Conservation (phyloP, 2,888 invertebrate genomes). For the Epinotia ramella region DNA sequence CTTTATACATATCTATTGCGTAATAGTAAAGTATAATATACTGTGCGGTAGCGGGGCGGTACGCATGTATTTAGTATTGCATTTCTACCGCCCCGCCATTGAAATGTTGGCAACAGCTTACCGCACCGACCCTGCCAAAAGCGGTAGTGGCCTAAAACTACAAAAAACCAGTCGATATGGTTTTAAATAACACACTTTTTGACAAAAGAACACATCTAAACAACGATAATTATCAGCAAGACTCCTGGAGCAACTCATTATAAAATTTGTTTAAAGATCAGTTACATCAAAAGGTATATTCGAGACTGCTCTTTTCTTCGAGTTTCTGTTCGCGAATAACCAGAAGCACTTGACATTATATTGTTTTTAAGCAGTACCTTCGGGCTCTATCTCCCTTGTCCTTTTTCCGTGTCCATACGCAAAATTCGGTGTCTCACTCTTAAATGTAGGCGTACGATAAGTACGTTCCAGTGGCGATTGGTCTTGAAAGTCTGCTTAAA, state of each 20-base stretch:
- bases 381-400: background rate
- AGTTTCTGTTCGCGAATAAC: background rate
- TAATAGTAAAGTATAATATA: too few species aligned
- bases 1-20: too few species aligned
- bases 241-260: background rate
- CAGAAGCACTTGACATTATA: background rate
- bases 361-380: slow-evolving; percentile 7
- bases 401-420: slow-evolving; percentile 8
- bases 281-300: background rate
- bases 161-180: background rate
- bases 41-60: too few species aligned
- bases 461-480: slow-evolving; percentile 9
- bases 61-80: too few species aligned
- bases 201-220: background rate
- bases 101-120: too few species aligned
- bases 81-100: too few species aligned
- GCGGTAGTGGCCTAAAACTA: too few species aligned
- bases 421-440: background rate
- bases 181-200: background rate
- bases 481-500: slow-evolving; percentile 12
- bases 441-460: slow-evolving; percentile 5
- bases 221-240: background rate
- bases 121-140: too few species aligned
- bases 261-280: background rate
- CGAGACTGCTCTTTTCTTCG: background rate